These are phyloP conservation scores for Adelognathus sp. DNA, from an alignment of 2,888 invertebrate genomes.

Conservation along the genomic window DNA sequence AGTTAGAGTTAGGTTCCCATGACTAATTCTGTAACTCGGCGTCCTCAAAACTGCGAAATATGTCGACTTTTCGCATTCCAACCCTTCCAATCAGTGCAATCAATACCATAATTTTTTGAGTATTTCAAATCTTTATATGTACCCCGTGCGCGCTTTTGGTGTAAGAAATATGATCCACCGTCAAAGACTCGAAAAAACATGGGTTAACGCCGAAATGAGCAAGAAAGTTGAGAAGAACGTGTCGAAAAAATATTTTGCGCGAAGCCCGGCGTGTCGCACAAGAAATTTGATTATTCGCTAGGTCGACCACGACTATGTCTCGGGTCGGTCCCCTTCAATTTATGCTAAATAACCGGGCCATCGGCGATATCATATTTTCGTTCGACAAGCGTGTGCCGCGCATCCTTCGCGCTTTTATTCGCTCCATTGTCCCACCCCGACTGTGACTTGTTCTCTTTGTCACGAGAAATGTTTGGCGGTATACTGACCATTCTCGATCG, in stretches of 20 bases:
- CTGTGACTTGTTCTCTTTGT: slow-evolving; percentile 16
- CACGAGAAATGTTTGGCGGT: slow-evolving; percentile 51
- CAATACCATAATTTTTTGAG: no score
- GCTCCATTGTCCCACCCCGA: slow-evolving; percentile 57
- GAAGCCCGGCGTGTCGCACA: not conserved
- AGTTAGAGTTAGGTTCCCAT: no score
- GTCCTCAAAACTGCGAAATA: no score
- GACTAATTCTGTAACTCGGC: no score
- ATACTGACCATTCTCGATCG: slow-evolving; percentile 26
- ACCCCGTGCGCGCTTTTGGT: not conserved
- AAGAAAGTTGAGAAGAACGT: slow-evolving; percentile 22
- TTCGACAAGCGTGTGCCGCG: slow-evolving; percentile 20
- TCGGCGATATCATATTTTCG: slow-evolving; percentile 61
- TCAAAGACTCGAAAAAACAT: not conserved
- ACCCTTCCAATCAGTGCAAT: no score
- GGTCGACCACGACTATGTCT: slow-evolving; percentile 4
- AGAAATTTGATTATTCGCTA: not conserved
- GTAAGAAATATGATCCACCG: not conserved
- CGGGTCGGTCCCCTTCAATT: slow-evolving; percentile 19
- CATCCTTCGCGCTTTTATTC: slow-evolving; percentile 53
- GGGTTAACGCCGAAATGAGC: not conserved
- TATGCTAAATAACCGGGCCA: slow-evolving; percentile 62
- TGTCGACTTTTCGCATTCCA: no score
- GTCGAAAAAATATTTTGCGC: not conserved
- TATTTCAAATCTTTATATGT: not conserved